Conservation (phyloP, 2,113 vertebrate species). For the Neofelis nebulosa region DNA sequence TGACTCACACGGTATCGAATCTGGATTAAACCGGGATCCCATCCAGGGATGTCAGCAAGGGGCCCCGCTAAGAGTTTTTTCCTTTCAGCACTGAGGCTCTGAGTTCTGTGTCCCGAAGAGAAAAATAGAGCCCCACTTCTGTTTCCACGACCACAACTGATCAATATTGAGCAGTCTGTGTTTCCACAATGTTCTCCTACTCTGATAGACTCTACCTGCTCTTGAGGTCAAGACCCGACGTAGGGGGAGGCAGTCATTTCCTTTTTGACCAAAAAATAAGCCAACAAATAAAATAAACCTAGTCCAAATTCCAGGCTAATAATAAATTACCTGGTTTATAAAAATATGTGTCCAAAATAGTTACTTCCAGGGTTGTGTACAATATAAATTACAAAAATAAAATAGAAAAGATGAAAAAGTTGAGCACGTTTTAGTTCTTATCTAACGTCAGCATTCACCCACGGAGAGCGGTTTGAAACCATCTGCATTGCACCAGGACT, state of each 20-base stretch:
- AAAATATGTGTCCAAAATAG: constrained; percentile 73
- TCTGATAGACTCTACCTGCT: constrained; percentile 59
- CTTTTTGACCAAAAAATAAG: constrained; percentile 39
- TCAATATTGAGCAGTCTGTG: background rate
- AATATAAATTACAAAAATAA: constrained; percentile 77
- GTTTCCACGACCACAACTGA: background rate
- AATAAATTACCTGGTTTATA: constrained; percentile 66
- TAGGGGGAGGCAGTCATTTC: background rate
- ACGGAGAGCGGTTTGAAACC: background rate
- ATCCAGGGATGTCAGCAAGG: background rate
- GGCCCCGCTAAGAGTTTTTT: background rate
- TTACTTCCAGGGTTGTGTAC: constrained; percentile 72
- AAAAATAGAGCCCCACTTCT: background rate
- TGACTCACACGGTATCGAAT: constrained; percentile 73
- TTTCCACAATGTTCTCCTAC: background rate
- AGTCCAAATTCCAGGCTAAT: constrained; percentile 60
- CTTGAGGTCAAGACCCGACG: constrained; percentile 35
- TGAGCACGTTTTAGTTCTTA: constrained; percentile 58
- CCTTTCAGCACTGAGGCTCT: background rate
- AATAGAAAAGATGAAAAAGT: constrained; percentile 72
- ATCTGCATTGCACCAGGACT: background rate
- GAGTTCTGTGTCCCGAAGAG: background rate
- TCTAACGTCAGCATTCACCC: background rate
- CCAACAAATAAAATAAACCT: constrained; percentile 55
- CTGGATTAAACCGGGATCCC: constrained; percentile 59